These are phyloP conservation scores for Aurelia coerulea DNA, from an alignment of 30 jellyfish, hydroid and myxozoan species.

Conservation along the genomic window DNA sequence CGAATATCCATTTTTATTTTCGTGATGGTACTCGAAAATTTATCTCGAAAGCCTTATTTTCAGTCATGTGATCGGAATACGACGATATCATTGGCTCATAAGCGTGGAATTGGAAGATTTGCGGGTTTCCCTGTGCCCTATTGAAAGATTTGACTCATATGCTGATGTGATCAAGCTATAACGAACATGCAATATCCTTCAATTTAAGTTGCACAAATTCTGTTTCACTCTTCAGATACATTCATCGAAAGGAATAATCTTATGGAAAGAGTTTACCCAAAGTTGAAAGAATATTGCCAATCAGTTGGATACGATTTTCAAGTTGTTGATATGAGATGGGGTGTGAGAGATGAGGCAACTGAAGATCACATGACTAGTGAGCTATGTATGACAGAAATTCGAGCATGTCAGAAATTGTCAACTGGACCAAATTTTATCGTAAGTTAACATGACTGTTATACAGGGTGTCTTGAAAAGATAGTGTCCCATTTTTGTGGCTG, in stretches of 20 bases:
- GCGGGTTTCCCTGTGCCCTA: too few relatives aligned
- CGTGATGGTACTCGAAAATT: too few relatives aligned
- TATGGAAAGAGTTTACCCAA: slow-evolving; percentile 91
- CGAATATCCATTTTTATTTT: too few relatives aligned
- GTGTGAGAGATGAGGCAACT: slow-evolving; percentile 95
- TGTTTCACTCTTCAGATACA: slow-evolving; percentile 54
- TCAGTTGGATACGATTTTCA: slow-evolving; percentile 92
- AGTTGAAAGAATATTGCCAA: slow-evolving; percentile 88
- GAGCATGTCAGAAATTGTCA: slow-evolving; percentile 85
- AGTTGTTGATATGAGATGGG: slow-evolving; percentile 98
- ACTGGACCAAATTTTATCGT: slow-evolving; percentile 95
- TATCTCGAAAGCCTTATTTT: too few relatives aligned
- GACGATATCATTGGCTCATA: too few relatives aligned
- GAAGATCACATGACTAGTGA: slow-evolving; percentile 97
- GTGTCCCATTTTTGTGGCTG: too few relatives aligned
- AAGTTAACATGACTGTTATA: slow-evolving; percentile 14
- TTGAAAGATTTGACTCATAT: too few relatives aligned
- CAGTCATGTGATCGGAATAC: too few relatives aligned
- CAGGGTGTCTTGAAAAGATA: too few relatives aligned
- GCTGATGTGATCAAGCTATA: background rate
- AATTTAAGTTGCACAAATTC: too few relatives aligned
- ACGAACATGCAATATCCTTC: too few relatives aligned
- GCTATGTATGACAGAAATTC: slow-evolving; percentile 84
- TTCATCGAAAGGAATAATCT: slow-evolving; percentile 77
- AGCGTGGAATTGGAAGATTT: too few relatives aligned